These are phyloP conservation scores for Drosophila parvula DNA, from an alignment of 1,140 invertebrate species.

Conservation along the genomic window DNA sequence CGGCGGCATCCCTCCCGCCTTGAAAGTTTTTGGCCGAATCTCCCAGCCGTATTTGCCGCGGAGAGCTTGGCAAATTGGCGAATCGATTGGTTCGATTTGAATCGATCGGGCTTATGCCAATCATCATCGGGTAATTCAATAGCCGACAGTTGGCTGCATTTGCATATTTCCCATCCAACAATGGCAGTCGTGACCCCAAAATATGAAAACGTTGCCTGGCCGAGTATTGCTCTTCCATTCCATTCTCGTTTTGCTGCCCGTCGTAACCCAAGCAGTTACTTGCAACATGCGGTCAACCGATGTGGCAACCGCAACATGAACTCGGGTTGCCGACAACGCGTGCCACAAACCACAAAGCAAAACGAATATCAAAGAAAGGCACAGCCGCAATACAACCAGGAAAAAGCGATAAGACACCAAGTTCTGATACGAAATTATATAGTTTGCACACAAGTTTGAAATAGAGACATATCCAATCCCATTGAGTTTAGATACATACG, in stretches of 20 bases:
- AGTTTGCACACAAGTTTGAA: not conserved
- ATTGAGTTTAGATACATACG: not conserved
- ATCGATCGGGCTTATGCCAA: constrained; percentile 48
- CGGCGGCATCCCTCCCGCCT: constrained; percentile 10
- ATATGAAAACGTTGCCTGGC: constrained; percentile 19
- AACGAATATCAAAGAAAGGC: constrained; percentile 11
- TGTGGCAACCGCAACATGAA: constrained; percentile 52
- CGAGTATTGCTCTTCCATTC: not conserved
- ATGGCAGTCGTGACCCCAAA: constrained; percentile 52
- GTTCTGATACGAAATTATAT: constrained; percentile 3
- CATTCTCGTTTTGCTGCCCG: constrained; percentile 3
- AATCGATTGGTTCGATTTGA: constrained; percentile 40
- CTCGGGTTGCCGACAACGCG: constrained; percentile 68
- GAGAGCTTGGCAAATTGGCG: constrained; percentile 43
- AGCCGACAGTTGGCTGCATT: constrained; percentile 55
- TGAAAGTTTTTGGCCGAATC: constrained; percentile 17
- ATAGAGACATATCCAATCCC: constrained; percentile 1
- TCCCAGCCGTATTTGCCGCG: not conserved
- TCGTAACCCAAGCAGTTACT: constrained; percentile 40
- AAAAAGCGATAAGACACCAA: constrained; percentile 3
- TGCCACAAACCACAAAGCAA: constrained; percentile 59
- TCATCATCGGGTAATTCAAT: constrained; percentile 72
- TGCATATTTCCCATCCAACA: constrained; percentile 47
- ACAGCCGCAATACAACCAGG: not conserved
- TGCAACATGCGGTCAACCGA: constrained; percentile 64